Base-by-base conservation (phyloP, 2,888 invertebrate species). In the Brachypterus glaber region DNA sequence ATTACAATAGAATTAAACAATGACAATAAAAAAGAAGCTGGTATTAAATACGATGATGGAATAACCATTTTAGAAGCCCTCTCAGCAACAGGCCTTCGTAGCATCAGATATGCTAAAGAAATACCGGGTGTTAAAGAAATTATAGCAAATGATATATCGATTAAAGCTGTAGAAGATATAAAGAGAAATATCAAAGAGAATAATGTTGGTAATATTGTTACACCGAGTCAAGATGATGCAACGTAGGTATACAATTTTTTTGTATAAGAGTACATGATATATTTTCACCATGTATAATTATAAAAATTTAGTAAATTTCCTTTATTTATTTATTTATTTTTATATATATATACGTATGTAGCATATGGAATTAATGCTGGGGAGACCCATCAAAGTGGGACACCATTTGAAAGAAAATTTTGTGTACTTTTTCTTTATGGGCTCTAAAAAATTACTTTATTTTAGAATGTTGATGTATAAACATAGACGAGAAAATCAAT, bases 31-130 rank as follows among this genome's bases (percentile, higher is more conserved):
- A 30, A 16, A 15, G 35, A 47, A 27, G 38, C 44, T 15, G 52
- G 54, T 31, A 54, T 42, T 21, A 51, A 47, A 43, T 52, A 53
- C 40, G 55, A 77, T 69, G 54, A 72, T 40, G 77, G 78, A 5
- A 64, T 85, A 27, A 68, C 71, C 37, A 80, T 98, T 49, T 67
- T 98, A 37, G 97, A 98, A 70, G 97, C 95, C 0, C 66, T 98
- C 25, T 86, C 97, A 13, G 98, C 98, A 0, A 92, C 95, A 8
- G 98, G 98, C 0, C 68, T 98, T 24, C 72, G 98, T 26, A 93
- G 97, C 42, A 87, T 98, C 50, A 77, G 98, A 12, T 98, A 97
- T 67, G 96, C 96, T 0, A 84, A 90, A 57, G 98, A 99, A 74
- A 73, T 97, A 9, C 76, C 79, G 1, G 81, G 81, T n/a, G 66